Evolutionary conservation across 2,888 invertebrate species (phyloP), one percentile per base, ranked within the genome.

Genomic region (Ormyrus thymus): DNA sequence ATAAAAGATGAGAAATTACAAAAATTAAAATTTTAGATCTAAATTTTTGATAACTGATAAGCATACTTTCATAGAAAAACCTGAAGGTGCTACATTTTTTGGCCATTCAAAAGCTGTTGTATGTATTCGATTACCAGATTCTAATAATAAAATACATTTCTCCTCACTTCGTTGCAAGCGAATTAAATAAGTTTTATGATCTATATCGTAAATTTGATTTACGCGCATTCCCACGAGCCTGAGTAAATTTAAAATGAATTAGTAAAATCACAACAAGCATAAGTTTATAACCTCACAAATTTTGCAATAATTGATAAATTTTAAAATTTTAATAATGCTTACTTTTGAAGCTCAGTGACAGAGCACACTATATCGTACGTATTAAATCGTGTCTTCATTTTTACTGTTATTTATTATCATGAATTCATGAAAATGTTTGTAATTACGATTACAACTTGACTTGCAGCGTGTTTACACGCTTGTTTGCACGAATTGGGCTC

Each of bases 41-140:
- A 43, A n/a, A 56, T 62, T 3, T 29, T 29, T 29, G 29, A 29
- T 29, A 29, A 56, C 4, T 45, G 46, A n/a, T 48, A 59, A 61
- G n/a, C 59, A 76, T 89, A 96, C 96, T 92, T 99, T 99, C 99
- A 99, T 99, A 82, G 97, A 96, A 89, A 99, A 99, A 0, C 98
- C 97, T 0, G 97, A 98, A 0, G 97, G 98, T 7, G 96, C 96
- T 58, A 95, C 93, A 92, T 97, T 98, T 91, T 99, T 99, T 0
- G 99, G 98, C 99, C 99, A 99, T 88, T 99, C 98, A 91, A 97
- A 99, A 56, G 93, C 95, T 10, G 99, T 99, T 6, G 95, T 95
- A 88, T 99, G 99, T 80, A 99, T 95, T 79, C 98, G 92, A 84
- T 94, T 95, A 0, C 98, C 99, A 0, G 98, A 99, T 91, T 99